phyloP scores from a whole-genome alignment of 2,888 invertebrate genomes.

The Epirrhoe tristata region DNA sequence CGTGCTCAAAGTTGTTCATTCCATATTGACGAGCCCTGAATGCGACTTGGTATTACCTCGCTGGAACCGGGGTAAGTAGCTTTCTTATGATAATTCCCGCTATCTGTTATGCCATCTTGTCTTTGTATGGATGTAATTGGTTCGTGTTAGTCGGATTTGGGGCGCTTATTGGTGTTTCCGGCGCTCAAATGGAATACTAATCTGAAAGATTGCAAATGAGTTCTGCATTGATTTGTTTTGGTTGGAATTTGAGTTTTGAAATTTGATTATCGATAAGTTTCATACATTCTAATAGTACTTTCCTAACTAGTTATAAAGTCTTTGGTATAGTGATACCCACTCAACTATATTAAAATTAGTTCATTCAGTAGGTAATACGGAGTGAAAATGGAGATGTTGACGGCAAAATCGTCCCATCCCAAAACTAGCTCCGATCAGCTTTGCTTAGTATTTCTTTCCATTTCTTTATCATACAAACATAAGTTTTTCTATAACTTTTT shows the following conservation, averaged over 20 bases:
- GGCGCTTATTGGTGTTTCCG: constrained; percentile 1
- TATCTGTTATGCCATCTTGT: constrained; percentile 42
- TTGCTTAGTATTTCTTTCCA: too few species aligned
- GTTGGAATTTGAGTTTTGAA: too few species aligned
- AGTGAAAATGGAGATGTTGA: too few species aligned
- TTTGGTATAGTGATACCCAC: too few species aligned
- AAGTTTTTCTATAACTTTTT: not conserved
- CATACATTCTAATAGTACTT: too few species aligned
- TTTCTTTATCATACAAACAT: not conserved
- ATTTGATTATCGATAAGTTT: too few species aligned
- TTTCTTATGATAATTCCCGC: constrained; percentile 68
- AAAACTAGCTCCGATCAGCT: too few species aligned
- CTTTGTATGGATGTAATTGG: constrained; percentile 48
- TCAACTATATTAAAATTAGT: too few species aligned
- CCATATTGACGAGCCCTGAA: constrained; percentile 9
- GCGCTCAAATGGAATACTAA: not conserved
- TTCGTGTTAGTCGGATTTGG: constrained; percentile 34
- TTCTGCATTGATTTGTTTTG: not conserved
- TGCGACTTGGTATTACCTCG: constrained; percentile 47
- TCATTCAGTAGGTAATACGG: too few species aligned
- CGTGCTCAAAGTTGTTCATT: constrained; percentile 1
- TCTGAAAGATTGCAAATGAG: not conserved
- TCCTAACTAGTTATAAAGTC: too few species aligned
- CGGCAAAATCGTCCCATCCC: too few species aligned
- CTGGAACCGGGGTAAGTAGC: constrained; percentile 66